Base-by-base conservation (phyloP, 2,113 vertebrate genomes). In the Prolemur simus region DNA sequence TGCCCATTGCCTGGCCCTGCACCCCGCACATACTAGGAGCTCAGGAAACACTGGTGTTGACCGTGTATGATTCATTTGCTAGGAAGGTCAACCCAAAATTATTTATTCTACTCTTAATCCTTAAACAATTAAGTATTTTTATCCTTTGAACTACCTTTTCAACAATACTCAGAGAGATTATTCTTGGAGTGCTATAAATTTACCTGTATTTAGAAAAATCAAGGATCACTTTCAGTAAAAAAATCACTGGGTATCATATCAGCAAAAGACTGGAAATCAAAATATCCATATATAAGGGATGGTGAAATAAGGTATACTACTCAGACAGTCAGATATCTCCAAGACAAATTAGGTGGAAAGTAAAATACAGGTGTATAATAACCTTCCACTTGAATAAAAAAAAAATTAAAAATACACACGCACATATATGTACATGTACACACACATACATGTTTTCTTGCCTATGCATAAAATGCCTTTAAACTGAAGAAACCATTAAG, bases 101-200 rank as follows among this genome's bases (percentile, higher is more conserved):
- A 6, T 52, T 91, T 93, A 77, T 56, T 78, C 52, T 82, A 86
- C 29, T 91, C 68, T 92, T 77, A 90, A 91, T 85, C 60, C 42
- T 94, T 92, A 88, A 91, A 95, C 47, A 96, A 89, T 63, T 42
- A 91, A 94, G 66, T 20, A n/a, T 81, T 90, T 96, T 88, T 77
- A 37, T 56, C 81, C 63, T 95, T 89, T 49, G 54, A 93, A 89
- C 66, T 17, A 96, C 42, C 88, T 60, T 82, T 21, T 37, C n/a
- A 82, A 74, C 29, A 68, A 85, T 71, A 88, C 49, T 86, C n/a
- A 85, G 56, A 52, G 68, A 96, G 86, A 66, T 68, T 60, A 71
- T 73, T 95, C 49, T 74, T 56, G 29, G 39, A 85, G 25, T n/a
- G 27, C 47, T 86, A 69, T 69, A 80, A 76, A 80, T 58, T 66